Evolutionary conservation across 2,888 invertebrate genomes (phyloP), one percentile per base, ranked within the genome.

Genomic region (Platycnemis pennipes): DNA sequence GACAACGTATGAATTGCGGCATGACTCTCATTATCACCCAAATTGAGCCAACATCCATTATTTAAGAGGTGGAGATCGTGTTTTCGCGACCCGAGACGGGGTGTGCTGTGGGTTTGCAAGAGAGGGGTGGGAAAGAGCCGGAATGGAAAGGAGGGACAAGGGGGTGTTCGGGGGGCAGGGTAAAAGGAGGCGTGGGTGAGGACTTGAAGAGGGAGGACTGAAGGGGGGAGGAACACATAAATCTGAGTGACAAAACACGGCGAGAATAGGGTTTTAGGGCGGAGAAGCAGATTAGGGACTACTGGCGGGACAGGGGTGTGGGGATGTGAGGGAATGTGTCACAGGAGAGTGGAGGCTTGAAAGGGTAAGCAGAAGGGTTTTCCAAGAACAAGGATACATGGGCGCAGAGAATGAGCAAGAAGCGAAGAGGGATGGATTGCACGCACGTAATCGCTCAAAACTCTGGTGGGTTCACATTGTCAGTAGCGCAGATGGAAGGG

Each of bases 161-260:
- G 3, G 63, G 22, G 2, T 4, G 63, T 3, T 26, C 63, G 26
- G n/a, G n/a, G 26, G 19, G 63, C 0, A 63, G 63, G n/a, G 63
- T 63, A 26, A 7, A 7, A 3, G 63, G n/a, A 4, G 5, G 26
- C 5, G 56, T 56, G 63, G 63, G 26, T 22, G 63, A 63, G n/a
- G 63, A 7, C 5, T 26, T 3, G 63, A n/a, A 3, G 49, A 49
- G 49, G 49, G 49, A 16, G n/a, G 49, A 19, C 13, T 3, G 49
- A 49, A 49, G 49, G 49, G 49, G 8, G 63, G 63, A 8, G n/a
- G 63, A n/a, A 63, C 63, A 63, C 63, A 63, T 63, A 63, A 26
- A 63, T 63, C 63, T 63, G n/a, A 63, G 63, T 63, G 63, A 63
- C 63, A 63, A 63, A 63, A 63, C 63, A 63, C 26, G 63, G 63